Percentiles rank a stretch among this genome's conserved stretches.
Conservation (phyloP, 53 echinoderm and acorn worm genomes). For the Arbacia lixula region DNA sequence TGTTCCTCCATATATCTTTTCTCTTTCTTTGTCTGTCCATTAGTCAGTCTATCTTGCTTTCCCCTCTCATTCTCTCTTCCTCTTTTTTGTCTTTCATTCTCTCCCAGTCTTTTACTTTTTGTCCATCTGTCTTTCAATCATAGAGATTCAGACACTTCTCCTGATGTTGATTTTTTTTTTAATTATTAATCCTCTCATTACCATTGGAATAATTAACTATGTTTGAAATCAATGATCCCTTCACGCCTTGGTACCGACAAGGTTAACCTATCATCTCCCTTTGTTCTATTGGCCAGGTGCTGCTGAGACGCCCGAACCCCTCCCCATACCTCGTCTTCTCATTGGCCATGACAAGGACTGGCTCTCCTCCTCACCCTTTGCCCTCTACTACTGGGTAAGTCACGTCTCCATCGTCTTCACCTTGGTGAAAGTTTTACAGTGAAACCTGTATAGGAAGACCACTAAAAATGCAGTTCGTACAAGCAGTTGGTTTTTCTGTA, state of each 20-base stretch:
- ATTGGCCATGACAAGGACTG: conserved; percentile 96
- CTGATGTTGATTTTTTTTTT: no score
- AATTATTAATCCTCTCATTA: no score
- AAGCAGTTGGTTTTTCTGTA: no score
- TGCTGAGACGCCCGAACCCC: conserved; percentile 88
- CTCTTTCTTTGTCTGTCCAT: no score
- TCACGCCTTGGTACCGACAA: no score
- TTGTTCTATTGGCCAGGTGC: conserved; percentile 1
- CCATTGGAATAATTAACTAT: no score
- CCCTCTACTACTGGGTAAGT: conserved; percentile 95
- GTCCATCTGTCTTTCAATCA: not conserved
- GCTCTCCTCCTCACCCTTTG: conserved; percentile 94
- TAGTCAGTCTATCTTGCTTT: no score
- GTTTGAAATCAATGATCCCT: no score
- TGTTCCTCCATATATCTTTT: not conserved
- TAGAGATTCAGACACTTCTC: not conserved
- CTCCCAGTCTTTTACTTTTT: not conserved
- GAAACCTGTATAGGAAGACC: no score
- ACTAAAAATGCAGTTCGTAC: no score
- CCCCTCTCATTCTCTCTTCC: not conserved
- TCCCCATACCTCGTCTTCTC: conserved; percentile 91
- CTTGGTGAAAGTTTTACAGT: not conserved
- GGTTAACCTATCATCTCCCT: not conserved
- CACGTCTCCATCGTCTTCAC: not conserved
- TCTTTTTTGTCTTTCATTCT: not conserved